Base-by-base conservation (phyloP, 23 tunicate genomes). In the Trididemnum nubilum region DNA sequence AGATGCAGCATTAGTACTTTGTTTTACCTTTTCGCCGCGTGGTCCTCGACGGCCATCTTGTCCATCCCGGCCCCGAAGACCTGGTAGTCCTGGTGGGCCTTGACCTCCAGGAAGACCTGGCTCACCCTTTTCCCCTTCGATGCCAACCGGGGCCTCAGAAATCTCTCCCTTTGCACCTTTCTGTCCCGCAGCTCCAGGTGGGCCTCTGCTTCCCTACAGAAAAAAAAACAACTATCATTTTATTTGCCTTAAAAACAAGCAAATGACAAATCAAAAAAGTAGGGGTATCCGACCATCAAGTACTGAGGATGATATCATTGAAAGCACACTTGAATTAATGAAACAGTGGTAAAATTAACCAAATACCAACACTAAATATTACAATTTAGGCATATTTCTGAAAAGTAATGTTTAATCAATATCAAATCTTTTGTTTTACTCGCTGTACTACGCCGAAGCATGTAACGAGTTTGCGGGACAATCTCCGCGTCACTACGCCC, bases 1-100 rank as follows among this genome's bases (percentile, higher is more conserved):
- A n/a, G n/a, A n/a, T n/a, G n/a, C n/a, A n/a, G n/a, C n/a, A n/a
- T n/a, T n/a, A n/a, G n/a, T n/a, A n/a, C n/a, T n/a, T n/a, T n/a
- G n/a, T n/a, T 19, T 70, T n/a, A 78, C 91, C 77, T 87, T 81
- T 87, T 87, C 97, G 33, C 97, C 97, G 34, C 71, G 52, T 57
- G 63, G 72, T 22, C 91, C 91, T 33, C 59, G 63, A 25, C 83
- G 34, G 9, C 91, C 91, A 72, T 81, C 34, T 0, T 64, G 34
- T 0, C 97, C 97, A 80, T 91, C 85, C 29, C 60, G 66, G n/a
- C 92, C 92, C 3, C 36, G 86, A 34, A 63, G 28, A 23, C 97
- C 97, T 28, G 74, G 70, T 23, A 64, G 36, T 52, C 97, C 97
- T 0, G 90, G 87, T 23, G 82, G 71, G 0, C 97, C 97, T 54